Conservation (phyloP, 2,888 invertebrate genomes). For the Arrhopalites spinosus region DNA sequence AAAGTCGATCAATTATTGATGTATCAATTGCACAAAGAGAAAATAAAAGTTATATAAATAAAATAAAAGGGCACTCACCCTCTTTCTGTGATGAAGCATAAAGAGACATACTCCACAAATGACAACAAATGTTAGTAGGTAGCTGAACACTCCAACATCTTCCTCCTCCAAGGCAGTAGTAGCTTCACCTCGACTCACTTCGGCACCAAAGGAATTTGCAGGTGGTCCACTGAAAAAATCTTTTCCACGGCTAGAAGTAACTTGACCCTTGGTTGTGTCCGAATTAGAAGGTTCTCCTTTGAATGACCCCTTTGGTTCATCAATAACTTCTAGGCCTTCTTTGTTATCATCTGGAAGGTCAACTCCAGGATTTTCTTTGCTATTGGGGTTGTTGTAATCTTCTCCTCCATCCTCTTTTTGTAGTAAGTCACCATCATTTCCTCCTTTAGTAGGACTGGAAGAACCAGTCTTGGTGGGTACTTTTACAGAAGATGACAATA, state of each 20-base stretch:
- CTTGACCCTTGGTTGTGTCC: background rate
- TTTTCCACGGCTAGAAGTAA: background rate
- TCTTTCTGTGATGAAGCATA: conserved; percentile 52
- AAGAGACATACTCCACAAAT: conserved; percentile 47
- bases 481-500: no score
- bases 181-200: no score
- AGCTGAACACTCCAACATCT: conserved; percentile 51
- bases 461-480: no score
- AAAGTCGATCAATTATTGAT: background rate
- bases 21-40: background rate
- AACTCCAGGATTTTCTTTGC: no score
- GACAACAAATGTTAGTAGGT: conserved; percentile 49
- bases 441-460: no score
- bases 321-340: background rate
- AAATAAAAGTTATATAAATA: background rate
- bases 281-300: background rate
- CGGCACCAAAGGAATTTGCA: no score
- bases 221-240: background rate
- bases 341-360: no score
- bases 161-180: conserved; percentile 10
- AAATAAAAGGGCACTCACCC: conserved; percentile 40
- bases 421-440: no score
- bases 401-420: background rate
- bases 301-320: background rate
- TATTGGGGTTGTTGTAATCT: no score